Base-by-base conservation (phyloP, 2,888 invertebrate species). In the Coleophora deauratella region DNA sequence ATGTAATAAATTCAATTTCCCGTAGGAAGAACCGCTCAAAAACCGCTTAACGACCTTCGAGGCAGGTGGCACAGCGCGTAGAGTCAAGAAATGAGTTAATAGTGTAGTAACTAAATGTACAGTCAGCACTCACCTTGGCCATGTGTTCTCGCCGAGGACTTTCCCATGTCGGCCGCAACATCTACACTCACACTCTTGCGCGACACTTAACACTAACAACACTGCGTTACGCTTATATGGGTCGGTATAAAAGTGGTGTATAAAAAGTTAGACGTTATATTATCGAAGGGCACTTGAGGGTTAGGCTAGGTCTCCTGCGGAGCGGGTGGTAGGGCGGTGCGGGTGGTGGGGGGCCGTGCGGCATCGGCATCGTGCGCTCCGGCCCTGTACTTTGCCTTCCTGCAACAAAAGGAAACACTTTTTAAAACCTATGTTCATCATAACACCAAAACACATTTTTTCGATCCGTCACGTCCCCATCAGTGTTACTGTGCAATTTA, bases 81-180 rank as follows among this genome's bases (percentile, higher is more conserved):
- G 55, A 54, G 55, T 47, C 57, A 21, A 21, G 21, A 21, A 21
- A 3, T 21, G 3, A 3, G 21, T 21, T 21, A 21, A 6, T 21
- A 4, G 6, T 21, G 21, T 21, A 21, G 6, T 21, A 21, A 21
- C 3, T 21, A 21, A 21, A 6, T 21, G 6, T 6, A 21, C 21
- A 21, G 21, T 21, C 6, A 21, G 21, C 21, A 78, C 86, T 85
- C 65, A 86, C 86, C 86, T 86, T 86, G 85, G 70, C 86, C 85
- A 79, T 86, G 84, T 86, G 86, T 84, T 84, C 82, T 85, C 68
- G 81, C 84, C 78, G 86, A 86, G 81, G 86, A 86, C 74, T 86
- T 86, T 85, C 86, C 86, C 86, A 86, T 86, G 85, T 78, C 86
- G 85, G 76, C 77, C 84, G 80, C 80, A 84, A 81, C 84, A 84